Conservation (phyloP, 2,113 vertebrate species). For the Catharus fuscescens region DNA sequence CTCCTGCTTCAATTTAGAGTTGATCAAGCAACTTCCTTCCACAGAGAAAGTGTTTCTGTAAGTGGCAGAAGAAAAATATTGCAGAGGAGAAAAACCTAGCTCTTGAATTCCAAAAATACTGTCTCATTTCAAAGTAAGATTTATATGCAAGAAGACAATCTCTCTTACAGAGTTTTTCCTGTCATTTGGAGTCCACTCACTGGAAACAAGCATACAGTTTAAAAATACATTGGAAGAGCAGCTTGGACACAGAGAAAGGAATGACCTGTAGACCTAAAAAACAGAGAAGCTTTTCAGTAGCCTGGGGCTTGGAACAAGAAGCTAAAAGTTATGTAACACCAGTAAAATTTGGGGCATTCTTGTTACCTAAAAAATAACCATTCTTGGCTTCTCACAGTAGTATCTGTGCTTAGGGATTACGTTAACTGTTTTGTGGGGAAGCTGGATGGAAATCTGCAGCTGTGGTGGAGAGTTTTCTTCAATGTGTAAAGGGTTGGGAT, state of each 20-base stretch:
- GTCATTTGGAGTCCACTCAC: neutral
- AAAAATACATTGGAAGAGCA: conserved; percentile 31
- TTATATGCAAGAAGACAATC: conserved; percentile 36
- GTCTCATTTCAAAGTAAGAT: conserved; percentile 15
- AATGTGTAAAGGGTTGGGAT: neutral
- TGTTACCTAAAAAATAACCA: conserved; percentile 13
- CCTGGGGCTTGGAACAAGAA: conserved; percentile 32
- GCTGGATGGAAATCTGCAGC: conserved; percentile 14
- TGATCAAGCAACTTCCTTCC: neutral
- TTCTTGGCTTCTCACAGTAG: neutral
- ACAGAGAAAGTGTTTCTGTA: neutral
- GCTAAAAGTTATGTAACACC: conserved; percentile 24
- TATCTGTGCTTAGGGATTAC: conserved; percentile 13
- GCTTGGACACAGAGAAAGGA: conserved; percentile 11
- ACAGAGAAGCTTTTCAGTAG: conserved; percentile 54
- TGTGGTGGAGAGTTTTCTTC: neutral
- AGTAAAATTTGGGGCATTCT: neutral
- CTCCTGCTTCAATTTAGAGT: neutral
- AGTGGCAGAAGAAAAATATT: neutral
- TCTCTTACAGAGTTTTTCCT: conserved; percentile 50
- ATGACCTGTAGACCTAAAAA: conserved; percentile 27
- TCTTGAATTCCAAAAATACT: conserved; percentile 21
- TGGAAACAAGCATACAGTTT: conserved; percentile 19
- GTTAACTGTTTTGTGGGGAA: conserved; percentile 38
- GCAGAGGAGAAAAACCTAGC: neutral